Evolutionary conservation across 2,113 vertebrate genomes (phyloP).

Genomic region (Choloepus hoffmanni): DNA sequence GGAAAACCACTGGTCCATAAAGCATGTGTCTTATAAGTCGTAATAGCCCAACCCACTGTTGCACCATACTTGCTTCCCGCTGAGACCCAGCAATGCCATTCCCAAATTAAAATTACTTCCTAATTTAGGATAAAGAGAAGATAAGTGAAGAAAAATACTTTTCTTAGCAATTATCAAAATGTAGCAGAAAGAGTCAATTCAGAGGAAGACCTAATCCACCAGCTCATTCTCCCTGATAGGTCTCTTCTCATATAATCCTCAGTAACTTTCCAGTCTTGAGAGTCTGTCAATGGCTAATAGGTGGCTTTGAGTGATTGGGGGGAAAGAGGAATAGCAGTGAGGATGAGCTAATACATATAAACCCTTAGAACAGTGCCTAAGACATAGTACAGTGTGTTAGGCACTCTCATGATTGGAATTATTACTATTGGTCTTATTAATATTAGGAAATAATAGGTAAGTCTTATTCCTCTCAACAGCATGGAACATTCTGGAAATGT

Average conservation of each 20-base stretch:
- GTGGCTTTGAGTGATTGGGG: not conserved
- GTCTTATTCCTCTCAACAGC: not conserved
- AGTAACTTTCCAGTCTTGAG: not conserved
- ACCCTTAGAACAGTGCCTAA: not conserved
- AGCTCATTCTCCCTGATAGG: not conserved
- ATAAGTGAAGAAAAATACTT: not conserved
- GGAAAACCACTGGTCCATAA: not conserved
- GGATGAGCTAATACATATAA: not conserved
- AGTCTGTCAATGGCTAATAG: not conserved
- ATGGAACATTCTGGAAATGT: slow-evolving; percentile 27
- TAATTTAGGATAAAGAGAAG: slow-evolving; percentile 26
- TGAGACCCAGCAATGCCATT: not conserved
- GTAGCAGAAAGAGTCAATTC: slow-evolving; percentile 19
- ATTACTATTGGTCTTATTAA: not conserved
- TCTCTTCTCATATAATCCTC: not conserved
- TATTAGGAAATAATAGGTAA: not conserved
- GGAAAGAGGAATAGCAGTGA: not conserved
- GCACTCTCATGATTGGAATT: not conserved
- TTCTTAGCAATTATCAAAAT: slow-evolving; percentile 51
- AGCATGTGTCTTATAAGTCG: not conserved
- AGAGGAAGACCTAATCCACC: not conserved
- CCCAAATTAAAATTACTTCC: slow-evolving; percentile 40
- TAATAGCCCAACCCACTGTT: not conserved
- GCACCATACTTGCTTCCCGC: not conserved
- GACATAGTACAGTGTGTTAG: not conserved